Percentiles rank a stretch among this genome's conserved stretches.
Conservation (phyloP, 2,888 invertebrate species). For the Tetranychus piercei region DNA sequence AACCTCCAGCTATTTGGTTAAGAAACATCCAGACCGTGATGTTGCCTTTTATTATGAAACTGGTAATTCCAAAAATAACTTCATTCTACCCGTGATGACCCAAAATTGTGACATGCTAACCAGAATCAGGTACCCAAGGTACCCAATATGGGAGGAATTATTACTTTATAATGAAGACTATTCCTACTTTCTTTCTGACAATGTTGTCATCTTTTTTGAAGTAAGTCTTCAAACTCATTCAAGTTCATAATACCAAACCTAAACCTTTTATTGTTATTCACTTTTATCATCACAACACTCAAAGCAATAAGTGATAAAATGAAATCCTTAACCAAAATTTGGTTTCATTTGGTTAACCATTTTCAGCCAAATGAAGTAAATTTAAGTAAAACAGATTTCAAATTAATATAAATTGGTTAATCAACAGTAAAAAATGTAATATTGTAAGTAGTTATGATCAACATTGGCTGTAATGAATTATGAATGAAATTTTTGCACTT, state of each 20-base stretch:
- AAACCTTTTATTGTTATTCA: neutral
- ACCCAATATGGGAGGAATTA: conserved; percentile 47
- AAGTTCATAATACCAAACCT: neutral
- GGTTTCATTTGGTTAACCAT: no score
- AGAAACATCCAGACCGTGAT: conserved; percentile 34
- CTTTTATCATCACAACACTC: no score
- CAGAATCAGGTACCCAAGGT: conserved; percentile 4
- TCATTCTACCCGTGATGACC: conserved; percentile 44
- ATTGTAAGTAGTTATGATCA: no score
- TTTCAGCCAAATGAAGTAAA: no score
- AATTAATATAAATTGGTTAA: no score
- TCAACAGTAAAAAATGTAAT: no score
- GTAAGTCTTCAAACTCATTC: conserved; percentile 27
- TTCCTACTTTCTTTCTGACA: conserved; percentile 33
- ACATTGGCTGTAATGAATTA: no score
- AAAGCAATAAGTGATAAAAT: no score
- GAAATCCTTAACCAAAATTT: no score
- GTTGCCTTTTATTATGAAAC: neutral
- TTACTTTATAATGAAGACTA: conserved; percentile 44
- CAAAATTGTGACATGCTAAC: conserved; percentile 38
- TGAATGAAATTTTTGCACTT: no score
- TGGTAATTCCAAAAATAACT: conserved; percentile 30
- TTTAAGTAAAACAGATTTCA: no score
- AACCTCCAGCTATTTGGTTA: conserved; percentile 39
- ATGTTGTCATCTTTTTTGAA: conserved; percentile 39